Base-by-base conservation (phyloP, 2,888 invertebrate genomes). In the Tholera decimalis region DNA sequence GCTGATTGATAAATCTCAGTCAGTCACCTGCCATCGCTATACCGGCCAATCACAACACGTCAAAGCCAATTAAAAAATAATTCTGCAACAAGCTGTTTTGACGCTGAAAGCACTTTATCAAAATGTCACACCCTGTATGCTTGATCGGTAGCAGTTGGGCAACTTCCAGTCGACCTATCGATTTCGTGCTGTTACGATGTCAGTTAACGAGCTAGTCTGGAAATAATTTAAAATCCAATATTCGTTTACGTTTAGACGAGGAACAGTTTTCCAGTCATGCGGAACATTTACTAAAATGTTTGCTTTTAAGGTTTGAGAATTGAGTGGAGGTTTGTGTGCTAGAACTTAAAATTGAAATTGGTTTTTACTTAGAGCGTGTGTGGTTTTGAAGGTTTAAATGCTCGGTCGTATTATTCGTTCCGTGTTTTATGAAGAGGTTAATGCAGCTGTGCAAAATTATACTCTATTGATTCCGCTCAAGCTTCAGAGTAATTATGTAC, bases 221-320 rank as follows among this genome's bases (percentile, higher is more conserved):
- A 76, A 83, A 80, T 83, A 83, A 82, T 83, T 78, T 83, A 71
- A 79, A 81, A 79, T 66, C 76, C 77, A 77, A 79, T 75, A 73
- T 79, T 80, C 83, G 73, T 82, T 80, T 73, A 64, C 70, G 70
- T 73, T 80, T 62, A 70, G 61, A 60, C 43, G 55, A 39, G 28
- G 24, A 67, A 56, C 59, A 65, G 62, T 72, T 78, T 73, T 67
- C 62, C 30, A 56, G 60, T 60, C 57, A 72, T 51, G 57, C 35
- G 41, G 43, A 72, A 62, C 68, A 53, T 57, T 78, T 62, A 75
- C 73, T 33, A 37, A 77, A 73, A 74, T 67, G 61, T 69, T 77
- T 64, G 65, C 53, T 57, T 73, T 77, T 44, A 59, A 43, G 33
- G 50, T 72, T 69, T 71, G 5, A 8, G 47, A 64, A 71, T 50